phyloP scores from a whole-genome alignment of 1,140 invertebrate species.

The Eumeta japonica region DNA sequence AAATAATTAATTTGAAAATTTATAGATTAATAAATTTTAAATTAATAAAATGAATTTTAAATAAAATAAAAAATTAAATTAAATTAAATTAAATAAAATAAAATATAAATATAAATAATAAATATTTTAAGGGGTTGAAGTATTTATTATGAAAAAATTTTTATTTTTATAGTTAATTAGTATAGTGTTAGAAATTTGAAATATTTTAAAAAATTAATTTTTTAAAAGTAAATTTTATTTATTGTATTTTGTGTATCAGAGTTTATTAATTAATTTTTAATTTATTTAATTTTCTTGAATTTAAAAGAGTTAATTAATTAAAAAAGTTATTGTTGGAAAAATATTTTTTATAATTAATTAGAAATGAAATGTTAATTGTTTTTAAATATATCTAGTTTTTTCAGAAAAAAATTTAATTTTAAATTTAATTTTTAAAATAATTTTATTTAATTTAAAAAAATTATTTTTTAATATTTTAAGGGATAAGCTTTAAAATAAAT shows the following conservation, averaged over 20 bases:
- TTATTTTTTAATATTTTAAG: conserved; percentile 39
- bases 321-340: background rate
- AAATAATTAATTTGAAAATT: conserved; percentile 53
- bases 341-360: conserved; percentile 19
- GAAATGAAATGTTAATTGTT: conserved; percentile 19
- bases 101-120: no score
- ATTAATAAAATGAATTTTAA: conserved; percentile 31
- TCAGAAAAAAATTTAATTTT: conserved; percentile 16
- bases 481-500: conserved; percentile 22
- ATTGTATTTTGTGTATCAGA: conserved; percentile 67
- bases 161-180: conserved; percentile 48
- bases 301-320: conserved; percentile 47
- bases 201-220: conserved; percentile 40
- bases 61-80: conserved; percentile 14
- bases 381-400: conserved; percentile 13
- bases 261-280: conserved; percentile 59
- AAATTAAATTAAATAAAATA: no score
- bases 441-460: conserved; percentile 21
- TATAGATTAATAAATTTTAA: conserved; percentile 30
- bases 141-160: conserved; percentile 49
- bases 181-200: conserved; percentile 52
- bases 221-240: conserved; percentile 55
- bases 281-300: conserved; percentile 27
- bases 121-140: conserved; percentile 36
- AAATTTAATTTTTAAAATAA: conserved; percentile 54